Evolutionary conservation across 2,113 vertebrate species (phyloP), one percentile per base, ranked within the genome.

Genomic region (Cryptomyrus ogoouensis): DNA sequence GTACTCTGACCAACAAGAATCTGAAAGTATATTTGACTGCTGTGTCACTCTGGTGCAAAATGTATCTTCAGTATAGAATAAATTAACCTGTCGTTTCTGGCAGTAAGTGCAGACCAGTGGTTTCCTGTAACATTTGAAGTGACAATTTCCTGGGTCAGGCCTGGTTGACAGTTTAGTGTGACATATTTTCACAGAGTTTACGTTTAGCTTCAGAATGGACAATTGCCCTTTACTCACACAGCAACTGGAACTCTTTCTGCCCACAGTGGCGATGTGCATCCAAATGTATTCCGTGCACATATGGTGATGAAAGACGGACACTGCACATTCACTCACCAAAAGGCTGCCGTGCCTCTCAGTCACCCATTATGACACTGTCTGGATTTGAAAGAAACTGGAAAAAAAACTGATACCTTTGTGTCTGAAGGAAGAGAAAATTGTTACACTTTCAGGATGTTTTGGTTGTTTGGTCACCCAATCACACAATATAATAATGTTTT

Each of bases 51-150:
- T 95, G 96, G 94, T 96, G 94, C 94, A 95, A 96, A 96, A 97
- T 96, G 94, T 95, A 95, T 96, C 95, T 97, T 96, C 95, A 96
- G 95, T 94, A 95, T 94, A 94, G 95, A 95, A 96, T 96, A 96
- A 97, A 97, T 97, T 97, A 97, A 96, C 95, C 95, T 97, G 97
- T 97, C 97, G 97, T 96, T 95, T 96, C 95, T 96, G 95, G 96
- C 96, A 97, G 96, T 95, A 91, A 97, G 95, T 95, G 95, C 95
- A 96, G 93, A 95, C 95, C 96, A 94, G 95, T 94, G 95, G 97
- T 97, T 97, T 97, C 96, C 95, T 96, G 94, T 95, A 96, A 96
- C 95, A 96, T 96, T 96, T 96, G 95, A 96, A 96, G 96, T 94
- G 96, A 97, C 96, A 95, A 96, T 96, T 96, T 97, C 95, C 96